Evolutionary conservation across 2,113 vertebrate species (phyloP).

Genomic region (Formicarius rufipectus): DNA sequence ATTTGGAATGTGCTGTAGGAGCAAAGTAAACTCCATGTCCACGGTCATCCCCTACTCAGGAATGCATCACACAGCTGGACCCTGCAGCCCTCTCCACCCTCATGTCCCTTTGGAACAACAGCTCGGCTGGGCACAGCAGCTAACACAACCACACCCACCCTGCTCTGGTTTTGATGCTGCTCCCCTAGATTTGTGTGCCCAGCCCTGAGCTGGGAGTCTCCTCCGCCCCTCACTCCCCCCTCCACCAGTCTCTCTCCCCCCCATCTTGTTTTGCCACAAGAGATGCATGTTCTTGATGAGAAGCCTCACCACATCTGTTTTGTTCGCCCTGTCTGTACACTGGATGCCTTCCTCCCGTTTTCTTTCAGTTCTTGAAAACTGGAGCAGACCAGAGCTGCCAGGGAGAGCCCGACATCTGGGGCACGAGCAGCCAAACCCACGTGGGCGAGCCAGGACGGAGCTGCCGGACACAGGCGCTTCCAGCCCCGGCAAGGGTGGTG

Average conservation of each 20-base stretch:
- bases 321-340: not conserved
- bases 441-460: not conserved
- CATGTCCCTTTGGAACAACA: accelerated
- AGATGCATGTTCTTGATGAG: not conserved
- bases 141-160: not conserved
- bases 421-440: not conserved
- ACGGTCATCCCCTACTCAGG: not conserved
- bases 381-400: not conserved
- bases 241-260: not conserved
- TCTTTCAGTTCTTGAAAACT: not conserved
- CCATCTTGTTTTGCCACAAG: not conserved
- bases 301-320: not conserved
- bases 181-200: not conserved
- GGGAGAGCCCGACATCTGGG: not conserved
- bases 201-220: not conserved
- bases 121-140: not conserved
- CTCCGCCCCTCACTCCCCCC: not conserved
- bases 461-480: not conserved
- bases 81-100: not conserved
- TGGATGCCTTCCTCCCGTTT: not conserved
- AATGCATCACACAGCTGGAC: not conserved
- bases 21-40: not conserved
- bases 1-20: not conserved
- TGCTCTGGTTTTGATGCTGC: not conserved
- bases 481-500: not conserved